Evolutionary conservation across 2,113 vertebrate genomes (phyloP).

Genomic region (Gopherus evgoodei): DNA sequence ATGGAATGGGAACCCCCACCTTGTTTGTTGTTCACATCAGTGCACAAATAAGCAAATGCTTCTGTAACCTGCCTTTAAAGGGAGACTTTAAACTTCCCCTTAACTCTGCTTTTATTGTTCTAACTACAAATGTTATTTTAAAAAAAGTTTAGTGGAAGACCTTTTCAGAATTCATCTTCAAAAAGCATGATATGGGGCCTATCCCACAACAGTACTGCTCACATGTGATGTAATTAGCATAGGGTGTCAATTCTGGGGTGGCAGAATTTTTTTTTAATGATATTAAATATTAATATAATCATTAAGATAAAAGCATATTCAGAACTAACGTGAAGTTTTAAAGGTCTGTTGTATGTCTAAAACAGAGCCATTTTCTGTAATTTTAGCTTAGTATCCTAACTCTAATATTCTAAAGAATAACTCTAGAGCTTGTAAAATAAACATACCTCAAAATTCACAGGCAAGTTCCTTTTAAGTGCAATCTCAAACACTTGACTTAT

Average conservation of each 20-base stretch:
- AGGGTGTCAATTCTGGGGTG: constrained; percentile 18
- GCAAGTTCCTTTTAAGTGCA: constrained; percentile 97
- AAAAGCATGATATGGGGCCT: not conserved
- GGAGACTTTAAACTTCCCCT: constrained; percentile 27
- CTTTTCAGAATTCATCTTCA: not conserved
- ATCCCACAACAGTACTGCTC: not conserved
- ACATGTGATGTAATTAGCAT: constrained; percentile 8
- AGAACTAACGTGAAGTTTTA: constrained; percentile 68
- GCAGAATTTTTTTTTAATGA: not conserved
- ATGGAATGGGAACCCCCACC: constrained; percentile 67
- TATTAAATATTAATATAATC: not conserved
- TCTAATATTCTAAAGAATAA: constrained; percentile 18
- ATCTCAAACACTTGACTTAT: constrained; percentile 99
- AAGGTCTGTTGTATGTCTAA: constrained; percentile 66
- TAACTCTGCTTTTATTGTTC: not conserved
- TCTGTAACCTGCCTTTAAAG: constrained; percentile 41
- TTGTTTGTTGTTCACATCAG: constrained; percentile 51
- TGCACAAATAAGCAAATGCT: constrained; percentile 68
- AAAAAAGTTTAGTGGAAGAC: not conserved
- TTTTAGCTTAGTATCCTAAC: constrained; percentile 44
- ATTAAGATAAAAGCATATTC: constrained; percentile 21
- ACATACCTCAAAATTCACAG: constrained; percentile 98
- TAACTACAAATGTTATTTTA: not conserved
- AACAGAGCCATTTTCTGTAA: constrained; percentile 13
- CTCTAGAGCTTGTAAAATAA: constrained; percentile 76